Evolutionary conservation across 2,797 vertebrate species (phyloP), one percentile per base, ranked within the genome.

Genomic region (Echiichthys vipera): DNA sequence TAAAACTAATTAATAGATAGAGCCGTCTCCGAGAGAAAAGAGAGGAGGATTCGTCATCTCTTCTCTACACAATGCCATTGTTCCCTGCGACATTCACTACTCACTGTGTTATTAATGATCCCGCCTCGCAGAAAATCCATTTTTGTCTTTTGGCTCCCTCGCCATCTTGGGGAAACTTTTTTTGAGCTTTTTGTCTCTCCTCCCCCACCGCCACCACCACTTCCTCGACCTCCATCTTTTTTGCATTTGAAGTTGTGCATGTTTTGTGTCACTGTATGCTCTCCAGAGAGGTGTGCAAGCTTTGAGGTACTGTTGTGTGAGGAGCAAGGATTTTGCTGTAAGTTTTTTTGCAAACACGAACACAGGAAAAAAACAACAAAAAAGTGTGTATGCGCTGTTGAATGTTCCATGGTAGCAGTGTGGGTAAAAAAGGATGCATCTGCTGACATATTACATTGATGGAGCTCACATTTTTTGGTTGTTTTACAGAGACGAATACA

Each of bases 1-100:
- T 91, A 89, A 92, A 88, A 88, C 84, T 94, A 93, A 95, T 94
- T 93, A 94, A 95, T 90, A 94, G 91, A 94, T 86, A 83, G 90
- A 90, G 84, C 78, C 56, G 69, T 90, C 87, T 85, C 47, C n/a
- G 55, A 65, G 81, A 90, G 77, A 89, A 88, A 91, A 81, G 83
- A 88, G 83, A 55, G 81, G 77, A 87, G 88, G 81, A 93, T 94
- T 93, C 76, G 86, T 94, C 93, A 93, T 94, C 78, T 94, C 89
- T 90, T 93, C 90, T 85, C 84, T 53, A 88, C 91, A 94, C 93
- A 94, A 93, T 93, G 89, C 90, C 90, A 94, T 95, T 95, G 94
- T 95, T 94, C 88, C 78, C 73, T 0, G 30, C 66, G 80, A 92
- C 89, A 82, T 91, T 86, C 87, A 78, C 67, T 61, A 83, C 86